phyloP scores from a whole-genome alignment of 2,797 vertebrate species.

The Labroides dimidiatus region DNA sequence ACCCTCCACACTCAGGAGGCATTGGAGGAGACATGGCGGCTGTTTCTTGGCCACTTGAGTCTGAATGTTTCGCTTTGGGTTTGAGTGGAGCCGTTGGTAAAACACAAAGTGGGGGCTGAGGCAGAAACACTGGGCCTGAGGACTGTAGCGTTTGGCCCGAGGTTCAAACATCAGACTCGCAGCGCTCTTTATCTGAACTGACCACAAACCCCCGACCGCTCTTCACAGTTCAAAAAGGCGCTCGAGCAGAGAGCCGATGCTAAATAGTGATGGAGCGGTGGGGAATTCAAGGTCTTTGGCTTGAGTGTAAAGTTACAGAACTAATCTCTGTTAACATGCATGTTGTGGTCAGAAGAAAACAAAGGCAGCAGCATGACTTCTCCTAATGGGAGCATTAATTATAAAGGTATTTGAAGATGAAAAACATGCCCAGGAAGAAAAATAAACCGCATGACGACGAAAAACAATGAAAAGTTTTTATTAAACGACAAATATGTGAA shows the following conservation, averaged over 20 bases:
- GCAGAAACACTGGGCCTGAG: slow-evolving; percentile 44
- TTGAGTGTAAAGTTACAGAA: slow-evolving; percentile 55
- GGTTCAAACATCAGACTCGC: slow-evolving; percentile 64
- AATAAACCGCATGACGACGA: slow-evolving; percentile 46
- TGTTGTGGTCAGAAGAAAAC: slow-evolving; percentile 62
- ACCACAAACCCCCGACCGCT: slow-evolving; percentile 70
- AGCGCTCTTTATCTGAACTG: slow-evolving; percentile 68
- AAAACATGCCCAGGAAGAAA: slow-evolving; percentile 30
- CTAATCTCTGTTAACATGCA: slow-evolving; percentile 67
- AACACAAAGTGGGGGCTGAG: slow-evolving; percentile 63
- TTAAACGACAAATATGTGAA: slow-evolving; percentile 40
- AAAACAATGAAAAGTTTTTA: slow-evolving; percentile 70
- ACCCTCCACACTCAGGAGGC: slow-evolving; percentile 48
- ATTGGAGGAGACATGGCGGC: slow-evolving; percentile 32
- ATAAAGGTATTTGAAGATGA: slow-evolving; percentile 58
- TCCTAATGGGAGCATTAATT: slow-evolving; percentile 59
- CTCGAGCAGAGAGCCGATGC: slow-evolving; percentile 43
- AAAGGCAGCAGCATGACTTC: slow-evolving; percentile 40
- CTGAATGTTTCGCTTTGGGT: slow-evolving; percentile 53
- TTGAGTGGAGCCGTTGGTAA: slow-evolving; percentile 71
- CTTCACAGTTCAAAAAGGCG: slow-evolving; percentile 62
- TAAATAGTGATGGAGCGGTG: slow-evolving; percentile 49
- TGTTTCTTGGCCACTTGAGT: slow-evolving; percentile 50
- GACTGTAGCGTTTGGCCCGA: slow-evolving; percentile 63
- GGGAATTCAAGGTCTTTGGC: slow-evolving; percentile 72